Conservation (phyloP, 35 echinoderm and acorn worm genomes). For the Lytechinus variegatus region DNA sequence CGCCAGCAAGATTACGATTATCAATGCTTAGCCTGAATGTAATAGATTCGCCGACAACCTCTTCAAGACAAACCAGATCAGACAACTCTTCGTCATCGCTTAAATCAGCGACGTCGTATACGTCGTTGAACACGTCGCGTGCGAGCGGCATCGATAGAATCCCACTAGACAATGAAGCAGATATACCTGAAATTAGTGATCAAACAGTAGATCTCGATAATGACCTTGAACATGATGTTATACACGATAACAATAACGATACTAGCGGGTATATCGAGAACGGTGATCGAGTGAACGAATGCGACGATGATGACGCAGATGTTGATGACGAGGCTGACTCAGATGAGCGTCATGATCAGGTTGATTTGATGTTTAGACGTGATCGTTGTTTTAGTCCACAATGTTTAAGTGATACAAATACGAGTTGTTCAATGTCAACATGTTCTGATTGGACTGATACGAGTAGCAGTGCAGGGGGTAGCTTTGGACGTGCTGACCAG, state of each 20-base stretch:
- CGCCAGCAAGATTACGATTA: slow-evolving; percentile 55
- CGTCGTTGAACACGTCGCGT: slow-evolving; percentile 35
- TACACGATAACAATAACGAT: not conserved
- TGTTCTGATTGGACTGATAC: slow-evolving; percentile 85
- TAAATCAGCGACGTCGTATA: not conserved
- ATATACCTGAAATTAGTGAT: not conserved
- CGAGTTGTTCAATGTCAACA: slow-evolving; percentile 86
- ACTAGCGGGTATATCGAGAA: slow-evolving; percentile 14
- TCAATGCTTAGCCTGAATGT: slow-evolving; percentile 65
- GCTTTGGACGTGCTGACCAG: slow-evolving; percentile 81
- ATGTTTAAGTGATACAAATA: slow-evolving; percentile 55
- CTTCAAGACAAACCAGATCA: not conserved
- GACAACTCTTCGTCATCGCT: slow-evolving; percentile 6
- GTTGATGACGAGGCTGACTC: not conserved
- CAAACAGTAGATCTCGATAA: not conserved
- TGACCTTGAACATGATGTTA: too few species aligned
- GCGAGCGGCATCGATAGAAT: slow-evolving; percentile 39
- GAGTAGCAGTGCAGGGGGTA: slow-evolving; percentile 82
- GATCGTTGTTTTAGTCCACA: not conserved
- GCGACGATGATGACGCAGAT: not conserved
- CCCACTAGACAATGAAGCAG: slow-evolving; percentile 3
- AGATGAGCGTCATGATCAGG: not conserved
- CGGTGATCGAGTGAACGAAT: not conserved
- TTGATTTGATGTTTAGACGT: not conserved
- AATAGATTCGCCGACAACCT: slow-evolving; percentile 31